Evolutionary conservation across 2,113 vertebrate genomes (phyloP).

Genomic region (Cebus imitator): DNA sequence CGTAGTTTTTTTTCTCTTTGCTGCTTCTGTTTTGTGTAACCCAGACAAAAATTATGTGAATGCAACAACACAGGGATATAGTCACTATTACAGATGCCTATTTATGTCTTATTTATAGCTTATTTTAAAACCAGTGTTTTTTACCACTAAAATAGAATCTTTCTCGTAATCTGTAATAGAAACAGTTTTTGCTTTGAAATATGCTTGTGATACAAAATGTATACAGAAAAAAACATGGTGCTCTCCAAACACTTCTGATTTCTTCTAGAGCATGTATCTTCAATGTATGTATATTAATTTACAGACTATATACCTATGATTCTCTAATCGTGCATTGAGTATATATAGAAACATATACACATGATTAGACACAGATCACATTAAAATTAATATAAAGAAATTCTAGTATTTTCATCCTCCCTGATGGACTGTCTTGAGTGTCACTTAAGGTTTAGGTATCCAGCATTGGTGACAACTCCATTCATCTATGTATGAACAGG

Average conservation of each 20-base stretch:
- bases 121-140: not conserved
- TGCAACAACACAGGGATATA: not conserved
- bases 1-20: not conserved
- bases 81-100: not conserved
- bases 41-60: not conserved
- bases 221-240: not conserved
- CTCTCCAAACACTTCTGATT: not conserved
- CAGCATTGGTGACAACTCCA: not conserved
- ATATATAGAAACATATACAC: not conserved
- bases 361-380: not conserved
- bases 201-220: not conserved
- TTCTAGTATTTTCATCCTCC: not conserved
- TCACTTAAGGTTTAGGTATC: not conserved
- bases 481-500: not conserved
- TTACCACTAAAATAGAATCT: not conserved
- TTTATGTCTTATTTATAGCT: not conserved
- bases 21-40: not conserved
- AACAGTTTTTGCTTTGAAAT: not conserved
- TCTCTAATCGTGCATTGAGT: not conserved
- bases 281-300: not conserved
- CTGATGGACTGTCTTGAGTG: not conserved
- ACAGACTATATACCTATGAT: not conserved
- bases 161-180: not conserved
- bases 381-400: not conserved
- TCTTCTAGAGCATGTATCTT: not conserved